Evolutionary conservation across 2,888 invertebrate species (phyloP).

Genomic region (Dermolepida albohirtum): DNA sequence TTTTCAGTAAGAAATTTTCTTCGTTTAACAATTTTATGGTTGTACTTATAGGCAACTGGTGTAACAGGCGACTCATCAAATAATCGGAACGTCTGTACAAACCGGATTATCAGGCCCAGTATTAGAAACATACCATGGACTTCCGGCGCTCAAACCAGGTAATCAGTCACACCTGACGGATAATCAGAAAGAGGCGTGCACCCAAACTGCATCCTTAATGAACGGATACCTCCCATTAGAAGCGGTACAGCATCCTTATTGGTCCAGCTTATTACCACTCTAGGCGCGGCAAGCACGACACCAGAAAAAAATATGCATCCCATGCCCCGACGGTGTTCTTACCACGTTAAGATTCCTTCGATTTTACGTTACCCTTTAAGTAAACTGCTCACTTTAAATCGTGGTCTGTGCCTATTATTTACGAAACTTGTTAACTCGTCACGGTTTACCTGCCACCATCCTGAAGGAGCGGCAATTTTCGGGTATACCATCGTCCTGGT

Average conservation of each 20-base stretch:
- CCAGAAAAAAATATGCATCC: slow-evolving; percentile 45
- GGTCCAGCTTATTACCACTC: slow-evolving; percentile 55
- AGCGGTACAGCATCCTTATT: slow-evolving; percentile 56
- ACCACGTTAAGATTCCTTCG: slow-evolving; percentile 55
- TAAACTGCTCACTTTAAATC: slow-evolving; percentile 56
- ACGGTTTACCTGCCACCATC: slow-evolving; percentile 45
- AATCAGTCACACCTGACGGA: slow-evolving; percentile 66
- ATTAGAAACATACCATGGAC: slow-evolving; percentile 56
- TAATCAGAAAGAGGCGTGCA: slow-evolving; percentile 65
- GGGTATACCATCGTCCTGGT: background rate
- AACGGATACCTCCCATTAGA: slow-evolving; percentile 55
- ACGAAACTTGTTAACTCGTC: slow-evolving; percentile 55
- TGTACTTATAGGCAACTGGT: slow-evolving; percentile 42
- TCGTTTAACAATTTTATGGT: too few relatives aligned
- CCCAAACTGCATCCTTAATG: slow-evolving; percentile 62
- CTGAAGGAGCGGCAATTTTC: slow-evolving; percentile 42
- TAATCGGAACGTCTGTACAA: slow-evolving; percentile 37
- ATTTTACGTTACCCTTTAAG: slow-evolving; percentile 50
- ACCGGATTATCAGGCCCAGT: slow-evolving; percentile 57
- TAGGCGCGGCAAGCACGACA: slow-evolving; percentile 47
- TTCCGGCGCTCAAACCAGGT: slow-evolving; percentile 63
- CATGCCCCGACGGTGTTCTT: slow-evolving; percentile 48
- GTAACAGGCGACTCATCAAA: slow-evolving; percentile 31
- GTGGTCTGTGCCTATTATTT: slow-evolving; percentile 54
- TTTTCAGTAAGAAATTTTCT: too few relatives aligned